Base-by-base conservation (phyloP, 2,797 vertebrate genomes). In the Tapirus indicus region DNA sequence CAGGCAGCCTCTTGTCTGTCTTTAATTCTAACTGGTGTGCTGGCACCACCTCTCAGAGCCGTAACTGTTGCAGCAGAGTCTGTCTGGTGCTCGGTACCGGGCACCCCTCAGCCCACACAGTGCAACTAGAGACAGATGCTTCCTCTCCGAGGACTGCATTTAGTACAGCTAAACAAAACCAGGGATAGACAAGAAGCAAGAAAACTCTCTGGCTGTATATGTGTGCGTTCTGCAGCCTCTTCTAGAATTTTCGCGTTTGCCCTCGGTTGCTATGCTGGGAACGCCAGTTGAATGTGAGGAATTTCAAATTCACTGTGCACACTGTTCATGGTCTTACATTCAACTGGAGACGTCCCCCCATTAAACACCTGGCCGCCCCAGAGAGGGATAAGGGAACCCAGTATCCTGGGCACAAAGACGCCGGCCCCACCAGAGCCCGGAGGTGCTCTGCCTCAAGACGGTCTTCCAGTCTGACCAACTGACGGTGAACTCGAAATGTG, bases 21-120 rank as follows among this genome's bases (percentile, higher is more conserved):
- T 16, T 13, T 41, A 41, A 47, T 60, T 27, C 4, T 6, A 25
- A 60, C 35, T 44, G 74, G 27, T 2, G 0, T 0, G 2, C 1
- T 25, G 60, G 80, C 49, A 64, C 7, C 74, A 1, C 11, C 17
- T 54, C 32, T 32, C 25, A 38, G 32, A 68, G 4, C 85, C 0
- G 0, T 2, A 5, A 16, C 62, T 0, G 0, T 38, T 78, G n/a
- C 6, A 44, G 27, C 7, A 6, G 0, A 35, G 12, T n/a, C 56
- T n/a, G 49, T 44, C 41, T 62, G n/a, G 8, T 4, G 32, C 38
- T 0, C 1, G 56, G 52, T 4, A 29, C 74, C 7, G 5, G 62
- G 8, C 29, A 3, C 49, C 11, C 11, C 27, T 16, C 6, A 7
- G 41, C 41, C 5, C 23, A 18, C 27, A 6, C 0, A 3, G 74